Conservation (phyloP, 2,888 invertebrate genomes). For the Nephrotoma guestfalica region DNA sequence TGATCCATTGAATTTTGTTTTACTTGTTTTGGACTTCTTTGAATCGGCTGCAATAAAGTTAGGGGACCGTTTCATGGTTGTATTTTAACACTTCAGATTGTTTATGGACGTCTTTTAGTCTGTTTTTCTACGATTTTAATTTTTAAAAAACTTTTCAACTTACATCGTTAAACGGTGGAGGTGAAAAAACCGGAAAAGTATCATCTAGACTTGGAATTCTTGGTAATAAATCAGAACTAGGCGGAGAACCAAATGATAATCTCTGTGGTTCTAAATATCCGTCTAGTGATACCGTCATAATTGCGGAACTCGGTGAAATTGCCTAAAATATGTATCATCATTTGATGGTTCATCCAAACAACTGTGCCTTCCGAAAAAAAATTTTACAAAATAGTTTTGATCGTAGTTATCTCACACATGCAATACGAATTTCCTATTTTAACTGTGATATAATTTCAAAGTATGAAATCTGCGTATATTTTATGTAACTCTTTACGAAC, state of each 20-base stretch:
- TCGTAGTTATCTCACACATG: not conserved
- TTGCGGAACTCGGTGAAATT: conserved; percentile 71
- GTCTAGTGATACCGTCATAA: conserved; percentile 71
- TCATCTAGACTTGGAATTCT: conserved; percentile 60
- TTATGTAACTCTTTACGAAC: no score
- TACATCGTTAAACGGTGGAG: conserved; percentile 43
- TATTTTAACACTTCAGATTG: not conserved
- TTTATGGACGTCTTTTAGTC: not conserved
- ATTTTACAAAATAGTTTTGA: not conserved
- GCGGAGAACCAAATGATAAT: conserved; percentile 66
- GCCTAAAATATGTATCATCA: conserved; percentile 26
- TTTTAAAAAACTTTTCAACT: not conserved
- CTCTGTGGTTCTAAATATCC: conserved; percentile 73
- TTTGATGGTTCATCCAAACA: not conserved
- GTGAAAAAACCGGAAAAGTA: conserved; percentile 73
- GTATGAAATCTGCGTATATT: no score
- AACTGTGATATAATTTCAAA: no score
- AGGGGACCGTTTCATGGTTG: not conserved
- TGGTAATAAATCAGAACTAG: conserved; percentile 53
- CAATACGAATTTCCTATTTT: no score
- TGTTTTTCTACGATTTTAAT: not conserved
- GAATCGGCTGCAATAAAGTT: not conserved
- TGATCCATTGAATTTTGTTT: not conserved
- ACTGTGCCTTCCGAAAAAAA: not conserved
- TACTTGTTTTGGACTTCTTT: not conserved